These are phyloP conservation scores for Crocallis elinguaria DNA, from an alignment of 2,888 invertebrate species.

Conservation along the genomic window DNA sequence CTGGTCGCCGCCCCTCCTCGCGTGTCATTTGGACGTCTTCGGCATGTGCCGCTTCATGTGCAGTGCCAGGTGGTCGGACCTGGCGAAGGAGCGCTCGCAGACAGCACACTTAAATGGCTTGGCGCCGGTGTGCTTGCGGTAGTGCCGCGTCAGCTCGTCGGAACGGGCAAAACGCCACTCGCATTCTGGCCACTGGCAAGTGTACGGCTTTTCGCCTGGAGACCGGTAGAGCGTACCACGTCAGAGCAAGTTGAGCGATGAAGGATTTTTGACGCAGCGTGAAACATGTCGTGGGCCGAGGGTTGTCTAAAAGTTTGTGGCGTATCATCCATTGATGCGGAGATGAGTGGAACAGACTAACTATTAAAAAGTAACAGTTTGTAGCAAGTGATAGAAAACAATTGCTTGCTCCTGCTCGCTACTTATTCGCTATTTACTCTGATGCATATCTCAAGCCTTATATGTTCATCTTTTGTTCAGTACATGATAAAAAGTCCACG, in stretches of 20 bases:
- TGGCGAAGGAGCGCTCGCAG: constrained; percentile 97
- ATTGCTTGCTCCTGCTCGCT: too few species aligned
- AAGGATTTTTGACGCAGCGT: neutral
- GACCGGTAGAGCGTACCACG: neutral
- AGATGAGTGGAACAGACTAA: too few species aligned
- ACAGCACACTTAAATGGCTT: constrained; percentile 98
- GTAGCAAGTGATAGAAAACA: too few species aligned
- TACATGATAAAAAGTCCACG: too few species aligned
- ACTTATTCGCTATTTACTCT: too few species aligned
- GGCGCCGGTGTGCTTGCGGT: constrained; percentile 98
- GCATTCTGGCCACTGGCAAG: constrained; percentile 99
- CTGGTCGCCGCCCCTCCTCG: constrained; percentile 77
- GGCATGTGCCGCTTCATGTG: constrained; percentile 99
- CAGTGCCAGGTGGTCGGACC: constrained; percentile 97
- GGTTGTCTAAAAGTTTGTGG: neutral
- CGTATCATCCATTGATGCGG: too few species aligned
- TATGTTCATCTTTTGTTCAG: too few species aligned
- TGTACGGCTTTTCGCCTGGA: constrained; percentile 98
- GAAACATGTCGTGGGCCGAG: neutral
- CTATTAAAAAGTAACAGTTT: too few species aligned
- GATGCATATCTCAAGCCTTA: too few species aligned
- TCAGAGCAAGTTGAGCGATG: neutral
- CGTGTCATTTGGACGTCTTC: constrained; percentile 90
- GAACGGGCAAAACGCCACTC: constrained; percentile 98
- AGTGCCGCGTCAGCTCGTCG: constrained; percentile 98